Conservation (phyloP, 2,113 vertebrate species). For the Mesocricetus auratus region DNA sequence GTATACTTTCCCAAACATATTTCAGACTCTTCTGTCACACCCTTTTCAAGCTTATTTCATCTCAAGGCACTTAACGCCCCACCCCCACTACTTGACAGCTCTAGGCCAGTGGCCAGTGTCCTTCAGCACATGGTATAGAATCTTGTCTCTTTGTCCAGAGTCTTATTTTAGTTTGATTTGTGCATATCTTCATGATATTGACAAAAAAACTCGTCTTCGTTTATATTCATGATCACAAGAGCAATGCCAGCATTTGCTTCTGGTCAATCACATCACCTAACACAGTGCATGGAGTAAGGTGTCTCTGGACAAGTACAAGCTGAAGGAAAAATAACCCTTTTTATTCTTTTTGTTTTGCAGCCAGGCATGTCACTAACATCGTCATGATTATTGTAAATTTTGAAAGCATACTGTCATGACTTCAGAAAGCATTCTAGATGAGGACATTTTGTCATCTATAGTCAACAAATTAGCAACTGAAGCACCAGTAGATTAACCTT, state of each 20-base stretch:
- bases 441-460: background rate
- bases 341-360: conserved; percentile 19
- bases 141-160: background rate
- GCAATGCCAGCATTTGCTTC: background rate
- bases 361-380: background rate
- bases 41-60: background rate
- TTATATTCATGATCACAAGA: background rate
- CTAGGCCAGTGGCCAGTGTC: background rate
- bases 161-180: background rate
- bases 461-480: background rate
- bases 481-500: background rate
- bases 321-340: background rate
- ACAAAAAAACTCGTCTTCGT: background rate
- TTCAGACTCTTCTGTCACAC: background rate
- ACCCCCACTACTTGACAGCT: background rate
- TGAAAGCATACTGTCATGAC: background rate
- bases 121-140: background rate
- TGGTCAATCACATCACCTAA: rapidly evolving
- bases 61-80: background rate
- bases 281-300: background rate
- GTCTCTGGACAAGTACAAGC: background rate
- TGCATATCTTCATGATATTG: background rate
- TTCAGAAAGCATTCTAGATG: background rate
- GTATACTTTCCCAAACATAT: background rate
- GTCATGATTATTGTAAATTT: background rate